Conservation (phyloP, 2,888 invertebrate genomes). For the Drosophila stalkeri region DNA sequence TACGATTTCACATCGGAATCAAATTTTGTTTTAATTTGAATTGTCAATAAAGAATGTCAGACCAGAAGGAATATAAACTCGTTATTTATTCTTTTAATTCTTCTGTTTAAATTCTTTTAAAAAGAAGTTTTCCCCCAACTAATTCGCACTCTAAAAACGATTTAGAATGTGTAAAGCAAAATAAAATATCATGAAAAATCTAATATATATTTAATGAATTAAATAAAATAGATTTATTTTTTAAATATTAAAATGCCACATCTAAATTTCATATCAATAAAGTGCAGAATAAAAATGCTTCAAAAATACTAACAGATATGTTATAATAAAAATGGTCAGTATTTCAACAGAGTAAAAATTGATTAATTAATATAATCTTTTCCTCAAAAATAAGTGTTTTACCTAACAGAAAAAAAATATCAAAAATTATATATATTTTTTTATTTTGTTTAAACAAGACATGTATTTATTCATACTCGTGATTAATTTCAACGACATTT, state of each 20-base stretch:
- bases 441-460: too few relatives aligned
- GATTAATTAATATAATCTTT: too few relatives aligned
- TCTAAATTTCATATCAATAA: neutral
- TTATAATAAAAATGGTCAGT: neutral
- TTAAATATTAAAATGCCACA: neutral
- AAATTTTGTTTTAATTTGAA: conserved; percentile 41
- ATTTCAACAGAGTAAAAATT: too few relatives aligned
- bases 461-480: too few relatives aligned
- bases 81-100: neutral
- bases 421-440: too few relatives aligned
- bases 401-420: too few relatives aligned
- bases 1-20: conserved; percentile 38
- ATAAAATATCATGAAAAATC: neutral
- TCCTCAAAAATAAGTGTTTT: too few relatives aligned
- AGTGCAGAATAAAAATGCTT: conserved; percentile 5
- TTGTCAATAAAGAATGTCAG: conserved; percentile 56
- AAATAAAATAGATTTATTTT: conserved; percentile 3
- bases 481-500: too few relatives aligned
- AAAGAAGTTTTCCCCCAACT: conserved; percentile 11
- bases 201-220: neutral
- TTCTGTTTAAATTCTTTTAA: neutral
- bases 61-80: conserved; percentile 25
- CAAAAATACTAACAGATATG: neutral
- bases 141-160: conserved; percentile 34
- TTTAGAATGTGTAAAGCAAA: conserved; percentile 16